phyloP scores from a whole-genome alignment of 2,797 vertebrate genomes.

The Allobates femoralis region DNA sequence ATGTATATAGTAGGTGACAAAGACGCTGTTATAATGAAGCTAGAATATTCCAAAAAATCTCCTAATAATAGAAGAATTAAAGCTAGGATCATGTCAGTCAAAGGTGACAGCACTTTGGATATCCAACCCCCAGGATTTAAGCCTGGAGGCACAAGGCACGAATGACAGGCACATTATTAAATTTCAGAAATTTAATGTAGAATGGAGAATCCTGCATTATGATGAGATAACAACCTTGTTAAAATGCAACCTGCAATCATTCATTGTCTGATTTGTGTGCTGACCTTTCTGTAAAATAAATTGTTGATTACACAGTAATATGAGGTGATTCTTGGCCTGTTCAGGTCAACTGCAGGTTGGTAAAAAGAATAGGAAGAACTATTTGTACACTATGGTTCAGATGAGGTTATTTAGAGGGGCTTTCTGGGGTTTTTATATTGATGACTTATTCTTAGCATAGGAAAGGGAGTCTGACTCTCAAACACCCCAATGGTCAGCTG shows the following conservation, averaged over 20 bases:
- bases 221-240: slow-evolving; percentile 81
- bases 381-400: not conserved
- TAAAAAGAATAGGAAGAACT: not conserved
- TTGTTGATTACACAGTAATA: slow-evolving; percentile 26
- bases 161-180: slow-evolving; percentile 86
- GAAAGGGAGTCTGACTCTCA: no score
- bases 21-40: slow-evolving; percentile 70
- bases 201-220: slow-evolving; percentile 77
- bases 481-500: no score
- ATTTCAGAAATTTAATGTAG: slow-evolving; percentile 83
- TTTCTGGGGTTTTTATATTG: no score
- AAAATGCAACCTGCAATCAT: slow-evolving; percentile 76
- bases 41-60: slow-evolving; percentile 76
- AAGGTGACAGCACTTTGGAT: slow-evolving; percentile 82
- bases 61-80: slow-evolving; percentile 78
- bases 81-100: slow-evolving; percentile 82
- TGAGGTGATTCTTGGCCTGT: not conserved
- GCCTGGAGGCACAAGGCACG: slow-evolving; percentile 84
- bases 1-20: slow-evolving; percentile 71
- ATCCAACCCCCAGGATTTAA: slow-evolving; percentile 79
- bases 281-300: slow-evolving; percentile 41
- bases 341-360: not conserved
- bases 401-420: not conserved
- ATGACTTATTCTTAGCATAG: no score
- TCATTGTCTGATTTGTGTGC: slow-evolving; percentile 16